Base-by-base conservation (phyloP, 2,797 vertebrate species). In the Alca torda region DNA sequence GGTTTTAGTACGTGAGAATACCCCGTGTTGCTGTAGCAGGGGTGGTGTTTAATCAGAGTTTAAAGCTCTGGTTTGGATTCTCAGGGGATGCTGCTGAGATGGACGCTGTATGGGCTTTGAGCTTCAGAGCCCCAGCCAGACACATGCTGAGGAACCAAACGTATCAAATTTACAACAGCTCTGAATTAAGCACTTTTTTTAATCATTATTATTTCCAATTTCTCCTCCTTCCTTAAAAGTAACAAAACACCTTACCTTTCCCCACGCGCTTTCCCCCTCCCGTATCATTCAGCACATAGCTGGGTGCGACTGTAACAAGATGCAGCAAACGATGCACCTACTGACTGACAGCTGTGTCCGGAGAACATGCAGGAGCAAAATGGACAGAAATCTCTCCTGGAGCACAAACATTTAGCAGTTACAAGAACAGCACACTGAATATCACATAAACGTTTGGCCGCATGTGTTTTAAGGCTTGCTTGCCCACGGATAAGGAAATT, bases 401-500 rank as follows among this genome's bases (percentile, higher is more conserved):
- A 73, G 72, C 70, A 87, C 93, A 96, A 90, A 74, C 76, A 82
- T 56, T 87, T 63, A 83, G 72, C 77, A 80, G 70, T 67, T 89
- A 64, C 3, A 35, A 89, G 72, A 25, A 39, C 67, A 57, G 26
- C 5, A 4, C 54, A 31, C 72, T 59, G 56, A 84, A 79, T 67
- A 54, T 39, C 33, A 63, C 72, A 69, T 45, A n/a, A 64, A 19
- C 4, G 13, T 33, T 48, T 60, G 61, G 68, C 68, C 4, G 60
- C 92, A 85, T 94, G 76, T 89, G 30, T 89, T 96, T 94, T 75
- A 84, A 79, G 67, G 67, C 68, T 94, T 93, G 35, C 56, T 93
- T 93, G 60, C 70, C 76, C n/a, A 78, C 23, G 15, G 89, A 92
- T 87, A 91, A 96, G 79, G 37, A 84, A 75, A 95, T 95, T 96